Evolutionary conservation across 1,140 invertebrate genomes (phyloP), one percentile per base, ranked within the genome.

Genomic region (Heliconius hewitsoni): DNA sequence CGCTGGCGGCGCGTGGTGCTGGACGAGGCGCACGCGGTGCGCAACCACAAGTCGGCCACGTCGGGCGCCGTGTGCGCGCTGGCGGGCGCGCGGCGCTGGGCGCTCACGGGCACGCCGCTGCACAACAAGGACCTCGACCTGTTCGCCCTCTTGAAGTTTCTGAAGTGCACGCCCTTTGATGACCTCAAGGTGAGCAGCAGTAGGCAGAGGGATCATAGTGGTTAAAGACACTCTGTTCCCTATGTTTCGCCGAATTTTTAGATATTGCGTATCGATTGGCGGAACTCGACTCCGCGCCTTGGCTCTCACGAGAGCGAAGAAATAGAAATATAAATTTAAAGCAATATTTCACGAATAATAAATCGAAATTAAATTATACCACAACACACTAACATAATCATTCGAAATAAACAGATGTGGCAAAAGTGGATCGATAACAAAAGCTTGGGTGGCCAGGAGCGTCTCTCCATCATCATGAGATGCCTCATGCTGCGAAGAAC

Each of bases 81-180:
- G 5, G 82, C 85, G 1, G 96, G 95, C 0, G 93, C 90, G 71
- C 95, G 96, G 42, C 96, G 98, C 66, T 99, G 98, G 98, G 97
- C 96, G 0, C 94, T 99, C 1, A 99, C 98, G 9, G 99, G 99
- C 16, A 99, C 99, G 0, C 98, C 98, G 0, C 97, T 99, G 74
- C 98, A 99, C 83, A 99, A 99, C 90, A 97, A 98, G 90, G 97
- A 98, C 87, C 89, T 97, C 57, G 98, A 99, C 94, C 95, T 99
- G 27, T 99, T 97, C 94, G 97, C 98, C 1, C 93, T 99, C 27
- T 89, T 99, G 1, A 98, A 98, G 89, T 99, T 98, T 92, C 88
- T 99, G 1, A 94, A 96, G 23, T 98, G 97, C 89, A 95, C 96
- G n/a, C 98, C 98, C 1, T 98, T 99, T 90, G 97, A 98, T 93